Percentiles rank a stretch among this genome's conserved stretches.
phyloP scores from a whole-genome alignment of 2,888 invertebrate species.

The Ptychoptera contaminata region DNA sequence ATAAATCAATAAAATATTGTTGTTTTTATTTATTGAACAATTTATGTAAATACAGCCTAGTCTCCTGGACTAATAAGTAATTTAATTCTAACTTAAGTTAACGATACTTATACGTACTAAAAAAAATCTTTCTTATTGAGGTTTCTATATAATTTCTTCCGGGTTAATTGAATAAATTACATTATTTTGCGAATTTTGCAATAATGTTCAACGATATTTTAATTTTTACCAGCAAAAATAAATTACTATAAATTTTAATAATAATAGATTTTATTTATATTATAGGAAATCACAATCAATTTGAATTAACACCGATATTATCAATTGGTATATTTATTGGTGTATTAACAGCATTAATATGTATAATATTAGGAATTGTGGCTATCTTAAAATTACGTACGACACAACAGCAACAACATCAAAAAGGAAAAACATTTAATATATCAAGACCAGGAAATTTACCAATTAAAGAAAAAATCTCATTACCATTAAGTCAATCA shows the following conservation, averaged over 20 bases:
- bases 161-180: too few species aligned
- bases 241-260: too few species aligned
- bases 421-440: slow-evolving; percentile 19
- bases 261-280: neutral
- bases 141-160: too few species aligned
- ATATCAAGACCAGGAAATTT: slow-evolving; percentile 44
- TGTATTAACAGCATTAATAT: slow-evolving; percentile 29
- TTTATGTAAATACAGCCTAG: too few species aligned
- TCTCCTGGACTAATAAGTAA: too few species aligned
- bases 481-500: slow-evolving; percentile 44
- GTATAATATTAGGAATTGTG: slow-evolving; percentile 30
- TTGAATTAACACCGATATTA: slow-evolving; percentile 38
- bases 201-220: too few species aligned
- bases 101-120: too few species aligned
- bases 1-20: neutral
- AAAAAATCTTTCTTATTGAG: too few species aligned
- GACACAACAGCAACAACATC: slow-evolving; percentile 25
- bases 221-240: too few species aligned
- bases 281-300: slow-evolving; percentile 34
- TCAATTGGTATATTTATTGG: slow-evolving; percentile 33
- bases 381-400: slow-evolving; percentile 29
- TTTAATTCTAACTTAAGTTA: too few species aligned
- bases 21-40: neutral
- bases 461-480: slow-evolving; percentile 49
- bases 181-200: too few species aligned